These are phyloP conservation scores for Vultur gryphus DNA, from an alignment of 2,797 vertebrate genomes.

Conservation along the genomic window DNA sequence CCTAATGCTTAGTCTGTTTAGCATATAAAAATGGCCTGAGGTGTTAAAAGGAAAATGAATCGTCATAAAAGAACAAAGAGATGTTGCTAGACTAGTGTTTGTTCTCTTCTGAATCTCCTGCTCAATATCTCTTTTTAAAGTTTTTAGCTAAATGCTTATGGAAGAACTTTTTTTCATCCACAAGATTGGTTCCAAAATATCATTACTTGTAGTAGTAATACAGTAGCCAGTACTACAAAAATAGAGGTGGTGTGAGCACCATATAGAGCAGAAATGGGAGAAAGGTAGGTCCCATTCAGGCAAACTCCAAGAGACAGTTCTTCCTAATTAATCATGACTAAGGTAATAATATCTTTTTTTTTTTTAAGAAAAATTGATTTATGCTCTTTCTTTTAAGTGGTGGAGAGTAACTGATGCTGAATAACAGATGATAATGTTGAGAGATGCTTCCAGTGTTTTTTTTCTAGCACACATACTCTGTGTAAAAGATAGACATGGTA, in stretches of 20 bases:
- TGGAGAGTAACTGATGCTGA: not conserved
- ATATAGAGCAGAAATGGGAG: not conserved
- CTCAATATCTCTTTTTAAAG: not conserved
- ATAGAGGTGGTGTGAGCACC: not conserved
- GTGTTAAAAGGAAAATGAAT: not conserved
- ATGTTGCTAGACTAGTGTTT: not conserved
- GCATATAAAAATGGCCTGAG: not conserved
- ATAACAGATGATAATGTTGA: not conserved
- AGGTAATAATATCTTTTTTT: not conserved
- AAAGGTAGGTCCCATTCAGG: not conserved
- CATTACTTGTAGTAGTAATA: not conserved
- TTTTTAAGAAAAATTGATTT: not conserved
- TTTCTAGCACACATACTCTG: accelerated
- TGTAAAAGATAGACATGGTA: not conserved
- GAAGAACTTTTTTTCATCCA: not conserved
- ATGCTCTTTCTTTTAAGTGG: not conserved
- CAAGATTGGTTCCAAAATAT: not conserved
- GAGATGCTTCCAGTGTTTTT: not conserved
- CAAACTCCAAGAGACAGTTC: not conserved
- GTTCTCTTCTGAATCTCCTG: not conserved
- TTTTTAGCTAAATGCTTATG: not conserved
- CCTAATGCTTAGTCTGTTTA: not conserved
- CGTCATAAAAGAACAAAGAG: constrained; percentile 8
- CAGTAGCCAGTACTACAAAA: not conserved
- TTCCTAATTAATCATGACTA: not conserved